These are phyloP conservation scores for Microdon myrmicae DNA, from an alignment of 2,888 invertebrate genomes.

Conservation along the genomic window DNA sequence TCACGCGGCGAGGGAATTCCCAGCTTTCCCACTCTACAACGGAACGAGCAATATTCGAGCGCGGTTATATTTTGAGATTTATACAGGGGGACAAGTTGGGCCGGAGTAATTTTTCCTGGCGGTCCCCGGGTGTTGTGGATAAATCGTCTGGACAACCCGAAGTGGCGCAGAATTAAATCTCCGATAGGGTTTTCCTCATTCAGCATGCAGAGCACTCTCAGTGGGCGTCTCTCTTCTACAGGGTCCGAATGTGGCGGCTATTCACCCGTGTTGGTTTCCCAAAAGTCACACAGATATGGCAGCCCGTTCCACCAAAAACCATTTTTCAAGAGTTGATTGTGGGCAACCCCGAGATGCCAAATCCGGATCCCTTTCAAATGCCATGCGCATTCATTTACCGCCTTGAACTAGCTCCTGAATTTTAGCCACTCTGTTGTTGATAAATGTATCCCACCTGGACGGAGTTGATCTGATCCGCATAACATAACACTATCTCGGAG, in stretches of 20 bases:
- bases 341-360: neutral
- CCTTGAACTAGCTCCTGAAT: neutral
- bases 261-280: neutral
- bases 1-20: no score
- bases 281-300: neutral
- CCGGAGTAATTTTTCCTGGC: no score
- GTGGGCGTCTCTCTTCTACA: no score
- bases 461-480: slow-evolving; percentile 3
- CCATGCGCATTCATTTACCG: neutral
- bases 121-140: neutral
- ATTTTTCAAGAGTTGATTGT: neutral
- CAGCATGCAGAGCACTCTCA: no score
- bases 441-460: slow-evolving; percentile 4
- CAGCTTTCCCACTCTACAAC: no score
- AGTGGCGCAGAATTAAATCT: neutral
- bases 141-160: slow-evolving; percentile 1
- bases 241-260: no score
- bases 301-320: slow-evolving; percentile 5
- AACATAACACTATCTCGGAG: no score
- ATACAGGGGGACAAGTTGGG: no score
- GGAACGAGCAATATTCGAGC: no score
- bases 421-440: slow-evolving; percentile 6
- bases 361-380: neutral
- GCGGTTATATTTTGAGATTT: no score
- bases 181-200: no score